Base-by-base conservation (phyloP, 2,797 vertebrate genomes). In the Danio jaintianensis region DNA sequence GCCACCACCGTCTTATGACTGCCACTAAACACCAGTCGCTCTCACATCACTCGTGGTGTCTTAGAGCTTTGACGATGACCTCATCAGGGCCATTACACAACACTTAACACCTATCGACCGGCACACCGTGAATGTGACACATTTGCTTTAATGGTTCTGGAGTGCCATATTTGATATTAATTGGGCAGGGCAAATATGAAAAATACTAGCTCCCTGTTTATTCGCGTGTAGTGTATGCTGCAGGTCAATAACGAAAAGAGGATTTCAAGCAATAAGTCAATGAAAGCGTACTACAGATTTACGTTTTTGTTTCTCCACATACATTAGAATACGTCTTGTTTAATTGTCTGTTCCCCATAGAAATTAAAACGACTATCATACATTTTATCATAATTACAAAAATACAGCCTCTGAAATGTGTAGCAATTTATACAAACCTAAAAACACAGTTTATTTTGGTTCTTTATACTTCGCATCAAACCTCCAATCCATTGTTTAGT, bases 1-100 rank as follows among this genome's bases (percentile, higher is more conserved):
- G 78, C 74, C 82, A 79, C 69, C 58, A 16, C 52, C 68, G 80
- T 84, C 85, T 84, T 69, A 84, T 86, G 85, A 82, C 83, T 86
- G 81, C 78, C 77, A 80, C 81, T 81, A 68, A 86, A 84, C 79
- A 83, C 78, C 64, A 16, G 62, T 55, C 64, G 48, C 79, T 85
- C 84, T 68, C 15, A n/a, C 79, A 69, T 42, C 72, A 22, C 42
- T 68, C 29, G 48, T 16, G n/a, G 64, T 38, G 7, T 66, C 81
- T 64, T 42, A 81, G 48, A 67, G 56, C 58, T 53, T 73, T 42
- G 20, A 48, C 13, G 8, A 81, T 86, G 80, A 86, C 78, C 80
- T 86, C 82, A 84, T 74, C 80, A 59, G 59, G 63, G 76, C 50
- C 75, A 75, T 71, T 61, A 64, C 78, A 68, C 56, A 79, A 72